phyloP scores from a whole-genome alignment of 2,797 vertebrate genomes.

The Threskiornis aethiopicus region DNA sequence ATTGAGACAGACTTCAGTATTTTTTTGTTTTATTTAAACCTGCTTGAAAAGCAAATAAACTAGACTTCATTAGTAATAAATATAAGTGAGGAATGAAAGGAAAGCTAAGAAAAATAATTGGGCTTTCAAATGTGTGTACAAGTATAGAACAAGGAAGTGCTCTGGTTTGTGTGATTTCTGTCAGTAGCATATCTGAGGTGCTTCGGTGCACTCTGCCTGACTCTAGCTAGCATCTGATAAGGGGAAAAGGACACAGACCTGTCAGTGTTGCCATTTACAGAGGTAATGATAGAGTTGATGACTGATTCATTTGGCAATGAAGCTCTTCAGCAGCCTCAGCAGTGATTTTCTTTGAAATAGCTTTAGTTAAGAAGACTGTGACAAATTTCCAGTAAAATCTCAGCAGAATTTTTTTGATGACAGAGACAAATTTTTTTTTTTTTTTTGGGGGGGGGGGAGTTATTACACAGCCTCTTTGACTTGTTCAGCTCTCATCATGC shows the following conservation, averaged over 20 bases:
- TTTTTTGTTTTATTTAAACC: neutral
- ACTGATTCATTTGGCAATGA: neutral
- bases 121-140: neutral
- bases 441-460: fast-evolving
- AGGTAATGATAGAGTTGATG: neutral
- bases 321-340: neutral
- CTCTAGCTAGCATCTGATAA: neutral
- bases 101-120: neutral
- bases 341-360: neutral
- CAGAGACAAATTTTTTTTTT: neutral
- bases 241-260: neutral
- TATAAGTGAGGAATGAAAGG: neutral
- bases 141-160: neutral
- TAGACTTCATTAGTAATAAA: neutral
- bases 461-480: neutral
- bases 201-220: neutral
- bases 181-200: neutral
- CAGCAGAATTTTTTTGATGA: neutral
- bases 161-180: neutral
- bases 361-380: neutral
- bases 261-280: neutral
- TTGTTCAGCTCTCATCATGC: neutral
- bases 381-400: neutral
- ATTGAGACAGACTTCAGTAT: neutral
- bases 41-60: neutral